Base-by-base conservation (phyloP, 1,140 invertebrate species). In the Leptopilina boulardi region DNA sequence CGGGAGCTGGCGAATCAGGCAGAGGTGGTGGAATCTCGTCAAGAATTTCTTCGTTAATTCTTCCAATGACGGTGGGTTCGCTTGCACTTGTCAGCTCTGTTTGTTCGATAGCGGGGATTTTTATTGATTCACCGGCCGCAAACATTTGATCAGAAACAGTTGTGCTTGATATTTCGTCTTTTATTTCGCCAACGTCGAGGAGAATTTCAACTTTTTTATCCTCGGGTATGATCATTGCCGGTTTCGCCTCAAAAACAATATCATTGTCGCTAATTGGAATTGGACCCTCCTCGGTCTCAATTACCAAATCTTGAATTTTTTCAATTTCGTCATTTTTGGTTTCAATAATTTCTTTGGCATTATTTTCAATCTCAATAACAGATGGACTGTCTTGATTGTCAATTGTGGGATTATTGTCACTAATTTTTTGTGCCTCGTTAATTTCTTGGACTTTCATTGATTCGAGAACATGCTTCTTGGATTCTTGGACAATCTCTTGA, bases 1-100 rank as follows among this genome's bases (percentile, higher is more conserved):
- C 51, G 2, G 87, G 86, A 8, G 82, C 82, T 18, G 86, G 84
- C 2, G 89, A 87, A 0, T 85, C 86, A 23, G 88, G 84, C 44
- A 87, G 42, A 0, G 87, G 88, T 0, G 84, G 86, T 38, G 87
- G 86, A 2, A 86, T 47, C 21, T 85, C 80, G 0, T 84, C 82
- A 19, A n/a, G n/a, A n/a, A 13, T 1, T 13, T 74, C 70, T 11
- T 71, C 75, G 15, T 73, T 74, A 4, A 6, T 66, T n/a, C 26
- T 26, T 42, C 8, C 23, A 1, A 15, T 66, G 30, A 56, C 19
- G 19, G 11, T 23, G 13, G 34, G 56, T n/a, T 77, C 72, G 1
- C 71, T 41, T 3, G 34, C 18, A 9, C 15, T 66, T 34, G 70
- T 26, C 18, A 11, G 38, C 18, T 26, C 38, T 18, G 30, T 19